Percentiles rank a stretch among this genome's conserved stretches.
Conservation (phyloP, 2,797 vertebrate species). For the Pelochelys cantorii region DNA sequence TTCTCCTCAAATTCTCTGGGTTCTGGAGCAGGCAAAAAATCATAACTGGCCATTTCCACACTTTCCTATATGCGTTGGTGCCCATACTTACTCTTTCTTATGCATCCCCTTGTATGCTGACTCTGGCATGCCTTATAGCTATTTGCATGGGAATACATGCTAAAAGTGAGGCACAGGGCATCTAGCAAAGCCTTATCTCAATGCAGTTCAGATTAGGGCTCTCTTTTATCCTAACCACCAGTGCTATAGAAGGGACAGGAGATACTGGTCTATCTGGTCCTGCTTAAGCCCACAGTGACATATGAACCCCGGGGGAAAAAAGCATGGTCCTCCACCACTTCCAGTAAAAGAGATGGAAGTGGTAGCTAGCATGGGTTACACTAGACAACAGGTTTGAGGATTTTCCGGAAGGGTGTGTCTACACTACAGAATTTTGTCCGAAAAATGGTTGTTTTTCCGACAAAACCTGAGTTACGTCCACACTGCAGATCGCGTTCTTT, state of each 20-base stretch:
- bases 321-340: not conserved
- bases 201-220: rapidly evolving
- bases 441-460: no score
- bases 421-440: no score
- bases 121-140: not conserved
- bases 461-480: no score
- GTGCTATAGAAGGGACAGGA: not conserved
- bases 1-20: not conserved
- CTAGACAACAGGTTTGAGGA: constrained; percentile 22
- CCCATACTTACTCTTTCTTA: not conserved
- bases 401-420: not conserved
- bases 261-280: not conserved
- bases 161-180: not conserved
- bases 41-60: constrained; percentile 5
- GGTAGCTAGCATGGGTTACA: constrained; percentile 13
- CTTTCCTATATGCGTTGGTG: not conserved
- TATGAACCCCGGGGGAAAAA: rapidly evolving
- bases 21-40: not conserved
- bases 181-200: not conserved
- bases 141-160: not conserved
- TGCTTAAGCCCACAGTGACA: not conserved
- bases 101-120: not conserved
- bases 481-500: no score
- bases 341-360: constrained; percentile 46
- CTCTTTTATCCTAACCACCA: not conserved